Percentiles rank a stretch among this genome's conserved stretches.
phyloP scores from a whole-genome alignment of 2,113 vertebrate genomes.

The Grallaria varia region DNA sequence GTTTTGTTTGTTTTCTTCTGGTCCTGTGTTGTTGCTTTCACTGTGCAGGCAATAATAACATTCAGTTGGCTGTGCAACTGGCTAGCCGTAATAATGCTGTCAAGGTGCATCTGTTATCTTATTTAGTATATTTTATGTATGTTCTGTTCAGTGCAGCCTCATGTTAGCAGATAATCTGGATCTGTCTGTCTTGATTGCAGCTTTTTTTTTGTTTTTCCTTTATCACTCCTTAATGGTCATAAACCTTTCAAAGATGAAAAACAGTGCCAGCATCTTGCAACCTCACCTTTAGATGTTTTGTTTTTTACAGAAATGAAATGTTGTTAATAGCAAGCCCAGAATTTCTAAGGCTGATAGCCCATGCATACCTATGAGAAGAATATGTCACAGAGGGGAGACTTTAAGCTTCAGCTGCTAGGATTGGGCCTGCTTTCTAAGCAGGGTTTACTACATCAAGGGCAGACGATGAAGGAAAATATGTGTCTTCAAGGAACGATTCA shows the following conservation, averaged over 20 bases:
- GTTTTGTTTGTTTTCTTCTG: background rate
- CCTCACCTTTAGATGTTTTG: background rate
- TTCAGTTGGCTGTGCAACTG: background rate
- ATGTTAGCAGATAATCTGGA: background rate
- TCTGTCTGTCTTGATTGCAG: background rate
- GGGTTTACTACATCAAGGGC: background rate
- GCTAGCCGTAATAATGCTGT: background rate
- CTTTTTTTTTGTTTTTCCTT: background rate
- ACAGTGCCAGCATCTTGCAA: background rate
- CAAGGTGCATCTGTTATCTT: background rate
- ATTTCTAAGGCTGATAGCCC: background rate
- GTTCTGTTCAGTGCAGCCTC: background rate
- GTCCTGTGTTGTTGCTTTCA: background rate
- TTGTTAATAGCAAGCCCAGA: constrained; percentile 13
- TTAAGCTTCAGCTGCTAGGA: background rate
- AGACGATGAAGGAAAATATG: background rate
- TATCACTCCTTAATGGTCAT: background rate
- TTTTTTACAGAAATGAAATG: background rate
- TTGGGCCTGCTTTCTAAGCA: background rate
- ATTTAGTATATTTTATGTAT: background rate
- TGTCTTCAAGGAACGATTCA: background rate
- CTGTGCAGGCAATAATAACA: background rate
- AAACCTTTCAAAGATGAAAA: background rate
- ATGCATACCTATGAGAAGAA: background rate
- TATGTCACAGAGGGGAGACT: background rate